Conservation (phyloP, 2,888 invertebrate species). For the Lithophane semibrunnea region DNA sequence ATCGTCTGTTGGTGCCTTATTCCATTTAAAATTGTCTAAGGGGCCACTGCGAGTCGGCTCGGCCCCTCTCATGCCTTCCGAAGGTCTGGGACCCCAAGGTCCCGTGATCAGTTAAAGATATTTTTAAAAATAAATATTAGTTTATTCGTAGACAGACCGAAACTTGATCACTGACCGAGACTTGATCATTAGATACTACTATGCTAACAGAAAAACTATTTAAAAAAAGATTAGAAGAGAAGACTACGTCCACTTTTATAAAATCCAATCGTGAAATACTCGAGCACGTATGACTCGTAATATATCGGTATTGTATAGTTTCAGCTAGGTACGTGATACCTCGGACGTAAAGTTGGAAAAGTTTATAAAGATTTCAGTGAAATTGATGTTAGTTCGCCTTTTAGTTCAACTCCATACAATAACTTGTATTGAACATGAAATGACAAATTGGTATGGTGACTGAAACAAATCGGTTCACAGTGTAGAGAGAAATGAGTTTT, state of each 20-base stretch:
- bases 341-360: conserved; percentile 46
- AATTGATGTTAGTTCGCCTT: conserved; percentile 59
- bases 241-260: not conserved
- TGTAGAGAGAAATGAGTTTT: not conserved
- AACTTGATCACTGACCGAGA: too few relatives aligned
- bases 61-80: too few relatives aligned
- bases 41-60: too few relatives aligned
- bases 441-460: conserved; percentile 48
- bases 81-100: too few relatives aligned
- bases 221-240: not conserved
- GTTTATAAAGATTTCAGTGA: conserved; percentile 58
- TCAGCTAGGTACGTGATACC: conserved; percentile 42
- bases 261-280: conserved; percentile 41
- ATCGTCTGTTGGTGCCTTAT: too few relatives aligned
- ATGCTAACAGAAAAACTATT: too few relatives aligned
- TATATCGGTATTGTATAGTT: conserved; percentile 56
- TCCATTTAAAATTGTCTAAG: too few relatives aligned
- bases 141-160: too few relatives aligned
- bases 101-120: too few relatives aligned
- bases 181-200: too few relatives aligned
- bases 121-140: not conserved
- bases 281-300: conserved; percentile 49
- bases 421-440: conserved; percentile 55
- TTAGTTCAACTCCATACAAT: conserved; percentile 48
- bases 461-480: conserved; percentile 34